Evolutionary conservation across 2,888 invertebrate species (phyloP).

Genomic region (Trileptium ribeirensis): DNA sequence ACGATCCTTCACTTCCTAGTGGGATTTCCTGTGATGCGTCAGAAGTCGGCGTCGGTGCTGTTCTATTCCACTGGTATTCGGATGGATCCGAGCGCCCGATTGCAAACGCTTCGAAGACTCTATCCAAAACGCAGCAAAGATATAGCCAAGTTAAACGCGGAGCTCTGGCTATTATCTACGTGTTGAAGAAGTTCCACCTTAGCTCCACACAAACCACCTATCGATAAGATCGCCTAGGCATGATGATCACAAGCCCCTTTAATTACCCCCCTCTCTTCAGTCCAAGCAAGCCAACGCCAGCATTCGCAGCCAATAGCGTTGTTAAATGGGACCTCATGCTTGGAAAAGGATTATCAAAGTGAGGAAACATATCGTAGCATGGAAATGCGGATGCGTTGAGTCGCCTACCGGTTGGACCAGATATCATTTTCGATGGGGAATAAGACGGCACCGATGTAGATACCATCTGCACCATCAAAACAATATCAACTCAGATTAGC

Average conservation of each 20-base stretch:
- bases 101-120: conserved; percentile 36
- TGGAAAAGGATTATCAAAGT: no score
- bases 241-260: no score
- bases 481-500: not conserved
- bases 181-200: conserved; percentile 38
- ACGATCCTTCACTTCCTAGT: not conserved
- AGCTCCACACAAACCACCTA: no score
- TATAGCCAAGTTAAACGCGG: conserved; percentile 40
- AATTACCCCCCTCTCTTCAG: conserved; percentile 32
- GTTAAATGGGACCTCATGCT: conserved; percentile 27
- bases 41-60: conserved; percentile 16
- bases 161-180: conserved; percentile 35
- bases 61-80: conserved; percentile 31
- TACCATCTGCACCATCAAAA: not conserved
- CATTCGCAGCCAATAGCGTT: conserved; percentile 24
- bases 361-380: conserved; percentile 22
- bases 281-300: conserved; percentile 11
- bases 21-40: conserved; percentile 14
- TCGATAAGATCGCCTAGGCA: no score
- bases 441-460: conserved; percentile 20
- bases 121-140: conserved; percentile 34
- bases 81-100: conserved; percentile 31
- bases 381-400: conserved; percentile 34
- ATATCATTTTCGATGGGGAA: conserved; percentile 23
- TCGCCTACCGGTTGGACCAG: conserved; percentile 22